Evolutionary conservation across 2,797 vertebrate species (phyloP).

Genomic region (Rallus crepitans): DNA sequence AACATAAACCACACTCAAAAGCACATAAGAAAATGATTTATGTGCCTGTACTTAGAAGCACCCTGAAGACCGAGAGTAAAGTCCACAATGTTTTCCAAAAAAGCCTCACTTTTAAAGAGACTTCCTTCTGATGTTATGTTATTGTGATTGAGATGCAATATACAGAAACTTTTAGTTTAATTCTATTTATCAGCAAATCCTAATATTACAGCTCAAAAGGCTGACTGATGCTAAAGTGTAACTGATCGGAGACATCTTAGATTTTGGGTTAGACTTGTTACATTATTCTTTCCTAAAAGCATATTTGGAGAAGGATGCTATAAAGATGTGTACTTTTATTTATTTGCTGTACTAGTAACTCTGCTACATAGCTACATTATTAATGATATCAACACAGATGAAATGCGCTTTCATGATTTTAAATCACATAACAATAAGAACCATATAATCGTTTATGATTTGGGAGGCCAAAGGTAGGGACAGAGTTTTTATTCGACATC

Average conservation of each 20-base stretch:
- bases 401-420: slow-evolving; percentile 2
- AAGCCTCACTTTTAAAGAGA: not conserved
- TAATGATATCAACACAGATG: not conserved
- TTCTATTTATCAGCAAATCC: not conserved
- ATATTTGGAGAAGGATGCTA: not conserved
- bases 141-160: not conserved
- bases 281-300: not conserved
- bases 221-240: not conserved
- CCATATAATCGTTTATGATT: not conserved
- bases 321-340: not conserved
- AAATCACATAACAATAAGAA: slow-evolving; percentile 1
- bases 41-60: not conserved
- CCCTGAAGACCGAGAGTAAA: not conserved
- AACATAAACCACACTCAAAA: not conserved
- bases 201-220: not conserved
- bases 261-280: not conserved
- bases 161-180: not conserved
- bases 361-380: not conserved
- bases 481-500: not conserved
- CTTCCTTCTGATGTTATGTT: not conserved
- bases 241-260: not conserved
- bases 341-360: not conserved
- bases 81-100: not conserved
- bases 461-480: not conserved
- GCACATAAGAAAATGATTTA: not conserved